These are phyloP conservation scores for Crypturellus undulatus DNA, from an alignment of 2,113 vertebrate species.

Conservation along the genomic window DNA sequence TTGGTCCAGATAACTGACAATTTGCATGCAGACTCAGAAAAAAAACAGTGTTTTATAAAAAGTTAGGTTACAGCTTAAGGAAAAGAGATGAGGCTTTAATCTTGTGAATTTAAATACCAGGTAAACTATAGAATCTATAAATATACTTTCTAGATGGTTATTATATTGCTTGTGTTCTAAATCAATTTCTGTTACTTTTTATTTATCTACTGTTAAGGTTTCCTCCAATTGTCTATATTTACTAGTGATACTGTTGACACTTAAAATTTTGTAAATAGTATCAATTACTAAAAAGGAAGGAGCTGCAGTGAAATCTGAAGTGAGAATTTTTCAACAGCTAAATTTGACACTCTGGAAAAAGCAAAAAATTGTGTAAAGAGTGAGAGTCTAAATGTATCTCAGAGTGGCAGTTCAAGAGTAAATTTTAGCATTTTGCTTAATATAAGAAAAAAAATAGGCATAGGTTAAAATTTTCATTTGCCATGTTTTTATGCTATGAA, in stretches of 20 bases:
- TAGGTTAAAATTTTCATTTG: background rate
- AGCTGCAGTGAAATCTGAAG: background rate
- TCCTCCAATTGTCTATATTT: background rate
- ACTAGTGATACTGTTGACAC: background rate
- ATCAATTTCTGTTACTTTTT: background rate
- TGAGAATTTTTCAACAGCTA: background rate
- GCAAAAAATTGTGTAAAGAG: background rate
- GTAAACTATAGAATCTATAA: background rate
- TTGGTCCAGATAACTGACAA: background rate
- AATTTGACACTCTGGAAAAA: background rate
- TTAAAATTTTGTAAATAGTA: background rate
- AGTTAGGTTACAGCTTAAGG: background rate
- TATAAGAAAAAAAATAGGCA: background rate
- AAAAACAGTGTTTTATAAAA: background rate
- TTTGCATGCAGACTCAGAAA: background rate
- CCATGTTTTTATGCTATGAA: background rate
- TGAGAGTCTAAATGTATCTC: background rate
- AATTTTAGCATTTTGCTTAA: background rate
- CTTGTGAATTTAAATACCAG: background rate
- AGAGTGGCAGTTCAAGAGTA: background rate
- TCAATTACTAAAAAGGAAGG: background rate
- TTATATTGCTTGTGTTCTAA: background rate
- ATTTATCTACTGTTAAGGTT: background rate
- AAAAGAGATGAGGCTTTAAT: background rate
- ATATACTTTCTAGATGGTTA: background rate